Evolutionary conservation across 2,888 invertebrate species (phyloP).

Genomic region (Eupeodes luniger): DNA sequence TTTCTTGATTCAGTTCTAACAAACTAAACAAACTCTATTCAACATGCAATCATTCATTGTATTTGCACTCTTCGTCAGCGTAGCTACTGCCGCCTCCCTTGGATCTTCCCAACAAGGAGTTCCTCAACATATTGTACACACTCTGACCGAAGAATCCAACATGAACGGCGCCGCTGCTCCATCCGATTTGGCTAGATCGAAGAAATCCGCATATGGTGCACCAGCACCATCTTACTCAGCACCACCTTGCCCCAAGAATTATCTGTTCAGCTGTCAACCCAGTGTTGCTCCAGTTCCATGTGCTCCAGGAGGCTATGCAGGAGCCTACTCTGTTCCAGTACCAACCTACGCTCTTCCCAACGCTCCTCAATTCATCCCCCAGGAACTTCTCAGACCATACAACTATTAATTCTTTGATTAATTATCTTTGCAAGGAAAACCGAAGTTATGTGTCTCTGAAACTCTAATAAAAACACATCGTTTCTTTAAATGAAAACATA

Average conservation of each 20-base stretch:
- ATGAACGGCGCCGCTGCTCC: conserved; percentile 23
- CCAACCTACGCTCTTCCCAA: conserved; percentile 79
- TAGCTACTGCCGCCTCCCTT: conserved; percentile 43
- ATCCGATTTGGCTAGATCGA: conserved; percentile 75
- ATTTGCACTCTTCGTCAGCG: conserved; percentile 38
- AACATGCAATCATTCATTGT: conserved; percentile 53
- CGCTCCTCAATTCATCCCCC: conserved; percentile 72
- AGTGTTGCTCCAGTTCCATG: conserved; percentile 80
- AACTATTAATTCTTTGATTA: conserved; percentile 71
- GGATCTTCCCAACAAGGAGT: conserved; percentile 46
- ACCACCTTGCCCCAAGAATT: conserved; percentile 81
- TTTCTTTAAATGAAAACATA: neutral
- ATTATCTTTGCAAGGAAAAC: neutral
- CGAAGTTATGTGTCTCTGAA: neutral
- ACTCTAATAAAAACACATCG: conserved; percentile 2
- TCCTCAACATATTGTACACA: conserved; percentile 47
- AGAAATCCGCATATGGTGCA: conserved; percentile 79
- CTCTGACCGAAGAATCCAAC: conserved; percentile 53
- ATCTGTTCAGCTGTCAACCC: conserved; percentile 81
- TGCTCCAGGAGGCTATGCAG: conserved; percentile 77
- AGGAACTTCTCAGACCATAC: conserved; percentile 77
- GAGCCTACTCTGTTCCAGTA: conserved; percentile 80
- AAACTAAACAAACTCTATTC: neutral
- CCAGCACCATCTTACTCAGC: conserved; percentile 36
- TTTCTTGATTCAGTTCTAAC: conserved; percentile 36